Percentiles rank a stretch among this genome's conserved stretches.
Evolutionary conservation across 1,140 invertebrate species (phyloP).

Genomic region (Hycleus cichorii): DNA sequence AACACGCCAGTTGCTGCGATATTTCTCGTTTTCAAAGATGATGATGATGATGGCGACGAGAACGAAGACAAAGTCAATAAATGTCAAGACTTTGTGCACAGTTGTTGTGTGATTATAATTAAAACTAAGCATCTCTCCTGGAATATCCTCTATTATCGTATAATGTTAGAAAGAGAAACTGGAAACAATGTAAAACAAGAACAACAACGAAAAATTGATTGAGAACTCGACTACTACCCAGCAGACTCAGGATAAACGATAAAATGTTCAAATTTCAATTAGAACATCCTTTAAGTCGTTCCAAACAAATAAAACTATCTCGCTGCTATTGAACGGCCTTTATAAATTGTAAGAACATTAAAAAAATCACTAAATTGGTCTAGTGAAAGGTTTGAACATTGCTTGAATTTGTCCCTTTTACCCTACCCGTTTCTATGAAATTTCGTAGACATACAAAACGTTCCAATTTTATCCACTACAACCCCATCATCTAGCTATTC

Average conservation of each 20-base stretch:
- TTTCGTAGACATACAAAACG: slow-evolving; percentile 30
- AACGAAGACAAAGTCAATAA: slow-evolving; percentile 31
- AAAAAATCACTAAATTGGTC: not conserved
- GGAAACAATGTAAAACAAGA: not conserved
- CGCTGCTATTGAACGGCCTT: too few relatives aligned
- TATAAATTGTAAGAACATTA: too few relatives aligned
- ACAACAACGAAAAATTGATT: slow-evolving; percentile 28
- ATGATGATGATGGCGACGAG: slow-evolving; percentile 9
- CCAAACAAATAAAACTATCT: slow-evolving; percentile 9
- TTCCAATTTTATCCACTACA: not conserved
- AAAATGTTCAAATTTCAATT: not conserved
- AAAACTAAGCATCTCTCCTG: slow-evolving; percentile 31
- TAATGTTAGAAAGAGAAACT: slow-evolving; percentile 9
- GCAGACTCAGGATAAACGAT: slow-evolving; percentile 35
- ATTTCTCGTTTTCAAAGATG: too few relatives aligned
- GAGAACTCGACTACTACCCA: slow-evolving; percentile 31
- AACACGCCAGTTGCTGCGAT: too few relatives aligned
- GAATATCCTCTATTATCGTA: slow-evolving; percentile 8
- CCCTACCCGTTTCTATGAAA: slow-evolving; percentile 30
- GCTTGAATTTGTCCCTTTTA: slow-evolving; percentile 15
- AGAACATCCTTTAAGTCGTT: too few relatives aligned
- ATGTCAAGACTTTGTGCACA: slow-evolving; percentile 23
- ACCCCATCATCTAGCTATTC: not conserved
- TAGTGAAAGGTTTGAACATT: slow-evolving; percentile 3
- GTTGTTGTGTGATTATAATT: slow-evolving; percentile 29